A percentile compares a stretch with the other conserved stretches of the same genome.
Conservation (phyloP, 2,113 vertebrate species). For the Triplophysa tibetana region DNA sequence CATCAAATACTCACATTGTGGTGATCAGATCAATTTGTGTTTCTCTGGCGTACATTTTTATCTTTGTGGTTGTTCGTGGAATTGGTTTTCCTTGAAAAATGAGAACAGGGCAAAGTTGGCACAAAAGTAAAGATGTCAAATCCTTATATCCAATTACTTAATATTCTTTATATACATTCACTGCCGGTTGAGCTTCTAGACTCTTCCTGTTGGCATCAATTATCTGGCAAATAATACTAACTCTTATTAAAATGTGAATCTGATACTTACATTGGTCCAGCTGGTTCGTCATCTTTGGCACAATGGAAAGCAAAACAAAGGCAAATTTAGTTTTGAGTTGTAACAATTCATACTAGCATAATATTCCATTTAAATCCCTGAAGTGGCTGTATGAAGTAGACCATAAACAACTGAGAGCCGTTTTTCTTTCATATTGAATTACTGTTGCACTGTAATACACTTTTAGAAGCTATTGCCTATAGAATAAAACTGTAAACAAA, state of each 20-base stretch:
- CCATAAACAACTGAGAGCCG: conserved; percentile 23
- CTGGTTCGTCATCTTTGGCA: conserved; percentile 91
- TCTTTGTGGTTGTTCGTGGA: conserved; percentile 99
- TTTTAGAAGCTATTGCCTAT: background rate
- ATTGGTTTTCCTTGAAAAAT: conserved; percentile 89
- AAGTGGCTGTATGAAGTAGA: background rate
- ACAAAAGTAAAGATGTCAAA: background rate
- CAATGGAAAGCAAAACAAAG: conserved; percentile 64
- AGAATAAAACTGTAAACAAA: conserved; percentile 1
- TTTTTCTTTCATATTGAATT: conserved; percentile 20
- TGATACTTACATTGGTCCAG: conserved; percentile 91
- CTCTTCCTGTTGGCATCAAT: background rate
- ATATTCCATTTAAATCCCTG: background rate
- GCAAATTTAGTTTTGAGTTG: conserved; percentile 55
- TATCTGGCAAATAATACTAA: conserved; percentile 1
- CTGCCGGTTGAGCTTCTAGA: background rate
- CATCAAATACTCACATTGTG: conserved; percentile 67
- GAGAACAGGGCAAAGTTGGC: conserved; percentile 39
- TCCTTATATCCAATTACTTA: background rate
- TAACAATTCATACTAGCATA: conserved; percentile 1
- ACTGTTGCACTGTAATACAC: conserved; percentile 4
- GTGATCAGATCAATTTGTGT: conserved; percentile 85
- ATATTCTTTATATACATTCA: background rate
- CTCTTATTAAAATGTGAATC: conserved; percentile 23
- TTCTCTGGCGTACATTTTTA: conserved; percentile 99